phyloP scores from a whole-genome alignment of 1,140 invertebrate species.

The Drosophila guanche region DNA sequence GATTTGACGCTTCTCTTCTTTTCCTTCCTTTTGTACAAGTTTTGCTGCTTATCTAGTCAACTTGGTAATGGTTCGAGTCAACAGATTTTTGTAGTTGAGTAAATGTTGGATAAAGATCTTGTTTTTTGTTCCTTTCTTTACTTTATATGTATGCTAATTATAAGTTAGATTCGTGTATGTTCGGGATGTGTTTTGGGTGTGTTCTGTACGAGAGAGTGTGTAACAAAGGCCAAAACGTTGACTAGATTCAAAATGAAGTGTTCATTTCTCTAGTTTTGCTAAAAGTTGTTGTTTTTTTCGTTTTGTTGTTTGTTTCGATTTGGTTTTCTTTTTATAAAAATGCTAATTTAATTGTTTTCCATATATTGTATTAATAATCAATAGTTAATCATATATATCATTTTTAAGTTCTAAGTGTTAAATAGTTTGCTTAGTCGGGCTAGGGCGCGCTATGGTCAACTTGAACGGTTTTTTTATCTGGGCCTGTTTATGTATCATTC shows the following conservation, averaged over 20 bases:
- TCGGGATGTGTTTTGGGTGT: conserved; percentile 13
- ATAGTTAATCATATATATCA: conserved; percentile 38
- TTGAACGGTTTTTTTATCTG: conserved; percentile 24
- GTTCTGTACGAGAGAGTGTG: conserved; percentile 4
- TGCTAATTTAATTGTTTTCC: conserved; percentile 38
- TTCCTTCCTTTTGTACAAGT: conserved; percentile 64
- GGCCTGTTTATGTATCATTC: conserved; percentile 13
- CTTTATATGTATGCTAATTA: conserved; percentile 29
- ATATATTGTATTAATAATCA: conserved; percentile 25
- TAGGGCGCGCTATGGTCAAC: conserved; percentile 66
- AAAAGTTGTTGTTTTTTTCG: conserved; percentile 30
- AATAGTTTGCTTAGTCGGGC: conserved; percentile 45
- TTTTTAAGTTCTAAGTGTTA: conserved; percentile 32
- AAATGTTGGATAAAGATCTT: conserved; percentile 44
- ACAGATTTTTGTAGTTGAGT: conserved; percentile 49
- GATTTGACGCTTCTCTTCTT: conserved; percentile 67
- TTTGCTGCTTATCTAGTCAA: conserved; percentile 40
- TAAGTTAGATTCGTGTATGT: conserved; percentile 33
- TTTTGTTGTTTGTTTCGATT: neutral
- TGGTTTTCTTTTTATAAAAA: conserved; percentile 35
- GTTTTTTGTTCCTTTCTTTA: conserved; percentile 13
- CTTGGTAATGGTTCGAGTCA: conserved; percentile 58
- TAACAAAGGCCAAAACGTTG: conserved; percentile 31
- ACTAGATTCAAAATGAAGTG: conserved; percentile 32
- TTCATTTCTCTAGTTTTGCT: conserved; percentile 53